Evolutionary conservation across 2,888 invertebrate species (phyloP), one percentile per base, ranked within the genome.

Genomic region (Athrips mouffetella): DNA sequence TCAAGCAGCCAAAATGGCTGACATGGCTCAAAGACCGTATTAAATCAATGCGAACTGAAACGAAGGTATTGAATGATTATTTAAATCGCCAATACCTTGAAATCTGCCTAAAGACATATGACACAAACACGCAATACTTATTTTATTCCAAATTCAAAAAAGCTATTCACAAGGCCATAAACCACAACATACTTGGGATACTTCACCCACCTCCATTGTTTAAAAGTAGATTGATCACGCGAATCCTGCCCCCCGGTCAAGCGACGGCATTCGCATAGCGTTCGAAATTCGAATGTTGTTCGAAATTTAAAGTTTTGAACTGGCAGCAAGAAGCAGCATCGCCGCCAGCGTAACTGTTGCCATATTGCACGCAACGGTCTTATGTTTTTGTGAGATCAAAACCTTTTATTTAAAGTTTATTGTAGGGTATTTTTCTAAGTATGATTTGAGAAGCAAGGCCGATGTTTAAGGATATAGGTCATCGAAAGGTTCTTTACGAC

Each of bases 331-430:
- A 75, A 79, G 74, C n/a, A n/a, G n/a, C 75, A 63, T 53, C 51
- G 77, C 81, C 72, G 47, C 62, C 49, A 63, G 79, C 71, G 58
- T 57, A 60, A 56, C 62, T 50, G 62, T 57, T 57, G 72, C 75
- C 83, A 85, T 85, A 85, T 72, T 59, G 81, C 84, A 83, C 81
- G 84, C 78, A 65, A 82, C 68, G 60, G 41, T 44, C 30, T 16
- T 16, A n/a, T 2, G 18, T 37, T 37, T 37, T 37, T 37, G 37
- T 37, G 18, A 23, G 40, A 25, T 25, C 25, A 25, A 25, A 23
- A 13, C 7, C 11, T 21, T 8, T 11, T 6, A 18, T 13, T 40
- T 23, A n/a, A 21, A 16, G 16, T 35, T 21, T 20, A 10, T 49
- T 45, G 29, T 13, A 30, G 37, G 45, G 2, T 27, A n/a, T n/a